Evolutionary conservation across 1,140 invertebrate species (phyloP).

Genomic region (Carcinoscorpius rotundicauda): DNA sequence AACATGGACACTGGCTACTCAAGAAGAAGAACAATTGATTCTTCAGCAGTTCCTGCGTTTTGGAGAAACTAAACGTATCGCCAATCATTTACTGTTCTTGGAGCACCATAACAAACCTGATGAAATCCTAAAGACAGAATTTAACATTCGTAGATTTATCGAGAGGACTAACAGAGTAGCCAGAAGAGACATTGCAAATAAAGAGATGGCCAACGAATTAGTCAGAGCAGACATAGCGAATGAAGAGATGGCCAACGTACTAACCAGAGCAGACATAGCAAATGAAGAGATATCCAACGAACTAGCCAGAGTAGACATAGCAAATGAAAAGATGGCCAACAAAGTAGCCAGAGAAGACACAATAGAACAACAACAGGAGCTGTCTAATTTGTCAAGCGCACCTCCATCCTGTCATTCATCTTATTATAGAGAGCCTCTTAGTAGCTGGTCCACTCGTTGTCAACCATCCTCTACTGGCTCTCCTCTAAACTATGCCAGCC

Average conservation of each 20-base stretch:
- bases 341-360: constrained; percentile 20
- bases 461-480: constrained; percentile 2
- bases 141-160: constrained; percentile 45
- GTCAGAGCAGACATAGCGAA: too few species aligned
- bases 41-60: constrained; percentile 75
- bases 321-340: too few species aligned
- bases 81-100: constrained; percentile 60
- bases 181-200: too few species aligned
- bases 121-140: constrained; percentile 31
- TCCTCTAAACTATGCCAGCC: constrained; percentile 26
- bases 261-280: constrained; percentile 19
- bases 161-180: constrained; percentile 30
- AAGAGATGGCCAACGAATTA: too few species aligned
- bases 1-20: constrained; percentile 65
- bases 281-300: too few species aligned
- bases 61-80: constrained; percentile 65
- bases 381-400: constrained; percentile 2
- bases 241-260: too few species aligned
- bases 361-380: constrained; percentile 25
- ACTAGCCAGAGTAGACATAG: too few species aligned
- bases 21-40: constrained; percentile 71
- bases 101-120: constrained; percentile 25
- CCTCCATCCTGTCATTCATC: not conserved
- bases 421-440: not conserved
- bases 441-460: constrained; percentile 23